These are phyloP conservation scores for Linepithema humile DNA, from an alignment of 1,140 invertebrate genomes.

Conservation along the genomic window DNA sequence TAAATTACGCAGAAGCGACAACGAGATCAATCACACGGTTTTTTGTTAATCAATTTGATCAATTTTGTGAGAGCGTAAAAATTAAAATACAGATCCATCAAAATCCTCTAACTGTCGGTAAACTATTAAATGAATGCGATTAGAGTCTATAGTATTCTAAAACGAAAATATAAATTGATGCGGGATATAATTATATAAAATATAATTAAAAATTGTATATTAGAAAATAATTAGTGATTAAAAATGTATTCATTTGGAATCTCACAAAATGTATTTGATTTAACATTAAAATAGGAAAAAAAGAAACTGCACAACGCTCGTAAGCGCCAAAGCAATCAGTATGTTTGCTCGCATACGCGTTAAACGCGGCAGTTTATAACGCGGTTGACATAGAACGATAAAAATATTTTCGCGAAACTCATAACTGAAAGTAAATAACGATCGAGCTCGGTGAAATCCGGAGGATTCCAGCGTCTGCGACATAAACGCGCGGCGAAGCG, in stretches of 20 bases:
- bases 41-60: conserved; percentile 22
- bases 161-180: neutral
- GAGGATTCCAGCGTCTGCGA: no score
- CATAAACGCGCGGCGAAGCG: neutral
- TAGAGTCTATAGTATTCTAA: neutral
- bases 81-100: conserved; percentile 19
- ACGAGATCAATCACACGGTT: conserved; percentile 45
- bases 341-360: neutral
- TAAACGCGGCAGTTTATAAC: neutral
- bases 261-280: neutral
- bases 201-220: neutral
- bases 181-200: neutral
- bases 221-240: neutral
- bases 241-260: neutral
- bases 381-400: conserved; percentile 10
- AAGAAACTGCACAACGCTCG: neutral
- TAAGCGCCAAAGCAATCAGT: neutral
- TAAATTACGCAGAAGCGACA: conserved; percentile 43
- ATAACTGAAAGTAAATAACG: neutral
- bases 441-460: neutral
- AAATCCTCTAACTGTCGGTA: neutral
- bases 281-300: neutral
- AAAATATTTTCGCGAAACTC: conserved; percentile 27
- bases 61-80: conserved; percentile 9
- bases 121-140: conserved; percentile 18